Percentiles rank a stretch among this genome's conserved stretches.
Conservation (phyloP, 2,888 invertebrate species). For the Hyposoter didymator region DNA sequence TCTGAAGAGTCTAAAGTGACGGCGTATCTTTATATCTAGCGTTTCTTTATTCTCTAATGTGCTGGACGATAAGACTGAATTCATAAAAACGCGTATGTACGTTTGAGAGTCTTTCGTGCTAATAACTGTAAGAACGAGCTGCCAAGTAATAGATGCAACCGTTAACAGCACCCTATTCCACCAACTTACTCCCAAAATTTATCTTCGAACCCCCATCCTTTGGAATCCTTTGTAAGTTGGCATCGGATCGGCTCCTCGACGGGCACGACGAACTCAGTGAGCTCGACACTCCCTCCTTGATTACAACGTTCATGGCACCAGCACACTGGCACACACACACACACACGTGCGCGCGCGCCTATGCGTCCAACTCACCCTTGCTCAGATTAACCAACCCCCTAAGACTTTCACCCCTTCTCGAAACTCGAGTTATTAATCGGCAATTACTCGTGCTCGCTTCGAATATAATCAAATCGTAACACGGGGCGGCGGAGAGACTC, state of each 20-base stretch:
- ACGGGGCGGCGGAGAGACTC: conserved; percentile 22
- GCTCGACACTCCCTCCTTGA: conserved; percentile 75
- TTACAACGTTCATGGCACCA: conserved; percentile 74
- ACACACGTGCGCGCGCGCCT: neutral
- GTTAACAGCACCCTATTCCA: conserved; percentile 53
- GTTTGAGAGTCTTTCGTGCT: conserved; percentile 72
- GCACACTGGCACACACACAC: conserved; percentile 2
- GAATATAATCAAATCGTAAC: conserved; percentile 77
- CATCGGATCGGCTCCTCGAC: conserved; percentile 9
- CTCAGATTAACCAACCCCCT: neutral
- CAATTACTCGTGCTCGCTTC: conserved; percentile 78
- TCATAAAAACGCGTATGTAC: conserved; percentile 1
- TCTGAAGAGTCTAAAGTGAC: neutral
- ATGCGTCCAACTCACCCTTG: conserved; percentile 7
- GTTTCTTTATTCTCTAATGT: neutral
- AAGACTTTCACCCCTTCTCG: conserved; percentile 38
- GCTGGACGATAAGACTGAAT: neutral
- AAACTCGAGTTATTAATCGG: conserved; percentile 80
- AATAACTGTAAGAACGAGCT: conserved; percentile 75
- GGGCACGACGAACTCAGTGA: conserved; percentile 56
- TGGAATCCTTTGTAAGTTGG: conserved; percentile 1
- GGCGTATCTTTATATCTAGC: neutral
- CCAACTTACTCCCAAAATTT: conserved; percentile 48
- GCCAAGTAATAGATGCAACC: conserved; percentile 78
- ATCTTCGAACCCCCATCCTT: conserved; percentile 21